Percentiles rank a stretch among this genome's conserved stretches.
These are phyloP conservation scores for Elysia crispata DNA, from an alignment of 2,888 invertebrate genomes.

Conservation along the genomic window DNA sequence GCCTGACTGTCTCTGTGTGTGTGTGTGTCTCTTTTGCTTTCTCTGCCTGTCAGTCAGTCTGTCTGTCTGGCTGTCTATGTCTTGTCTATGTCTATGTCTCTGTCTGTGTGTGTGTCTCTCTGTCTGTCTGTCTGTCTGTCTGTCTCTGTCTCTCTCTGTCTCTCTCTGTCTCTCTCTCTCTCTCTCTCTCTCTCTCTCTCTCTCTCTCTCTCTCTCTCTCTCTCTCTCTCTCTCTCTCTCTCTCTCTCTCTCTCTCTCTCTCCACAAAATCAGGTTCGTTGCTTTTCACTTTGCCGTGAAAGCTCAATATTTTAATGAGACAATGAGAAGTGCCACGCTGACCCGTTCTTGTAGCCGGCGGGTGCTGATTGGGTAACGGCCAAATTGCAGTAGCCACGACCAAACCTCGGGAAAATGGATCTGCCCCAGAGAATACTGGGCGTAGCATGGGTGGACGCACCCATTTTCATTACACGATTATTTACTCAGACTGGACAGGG, in stretches of 20 bases:
- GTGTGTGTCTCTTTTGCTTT: background rate
- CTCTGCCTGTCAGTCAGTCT: too few relatives aligned
- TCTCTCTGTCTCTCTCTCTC: background rate
- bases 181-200: background rate
- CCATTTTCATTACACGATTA: constrained; percentile 49
- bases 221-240: background rate
- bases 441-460: background rate
- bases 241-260: background rate
- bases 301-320: too few relatives aligned
- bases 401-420: constrained; percentile 33
- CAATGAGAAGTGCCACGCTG: background rate
- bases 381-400: constrained; percentile 37
- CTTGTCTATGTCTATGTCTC: too few relatives aligned
- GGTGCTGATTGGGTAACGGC: constrained; percentile 42
- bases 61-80: too few relatives aligned
- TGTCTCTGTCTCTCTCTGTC: background rate
- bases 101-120: too few relatives aligned
- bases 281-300: background rate
- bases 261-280: background rate
- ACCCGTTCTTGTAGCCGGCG: background rate
- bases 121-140: too few relatives aligned
- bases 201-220: background rate
- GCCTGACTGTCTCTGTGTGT: background rate
- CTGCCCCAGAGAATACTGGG: constrained; percentile 24
- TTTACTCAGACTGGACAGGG: constrained; percentile 45